phyloP scores from a whole-genome alignment of 2,113 vertebrate species.

The Hippocampus mohnikei region DNA sequence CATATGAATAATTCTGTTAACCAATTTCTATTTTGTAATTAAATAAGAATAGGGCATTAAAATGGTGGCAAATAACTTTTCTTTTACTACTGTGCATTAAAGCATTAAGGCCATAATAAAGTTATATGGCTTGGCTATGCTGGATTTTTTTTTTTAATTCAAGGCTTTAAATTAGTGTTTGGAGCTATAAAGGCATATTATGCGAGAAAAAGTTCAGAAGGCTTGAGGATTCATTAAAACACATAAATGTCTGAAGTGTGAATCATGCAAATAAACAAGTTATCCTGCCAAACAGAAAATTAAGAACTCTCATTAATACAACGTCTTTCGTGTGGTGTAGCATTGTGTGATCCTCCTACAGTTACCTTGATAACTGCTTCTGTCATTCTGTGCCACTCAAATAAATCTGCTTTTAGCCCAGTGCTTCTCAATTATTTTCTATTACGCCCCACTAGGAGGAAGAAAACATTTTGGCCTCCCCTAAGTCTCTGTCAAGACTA shows the following conservation, averaged over 20 bases:
- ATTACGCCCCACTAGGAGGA: too few relatives aligned
- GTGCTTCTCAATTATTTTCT: too few relatives aligned
- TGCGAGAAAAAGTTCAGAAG: slow-evolving; percentile 25
- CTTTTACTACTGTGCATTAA: slow-evolving; percentile 42
- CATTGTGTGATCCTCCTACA: slow-evolving; percentile 5
- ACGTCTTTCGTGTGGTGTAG: slow-evolving; percentile 19
- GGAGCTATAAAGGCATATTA: slow-evolving; percentile 35
- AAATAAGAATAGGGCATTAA: slow-evolving; percentile 40
- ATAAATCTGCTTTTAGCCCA: slow-evolving; percentile 15
- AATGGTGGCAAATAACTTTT: slow-evolving; percentile 40
- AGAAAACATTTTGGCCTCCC: too few relatives aligned
- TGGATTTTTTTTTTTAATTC: slow-evolving; percentile 41
- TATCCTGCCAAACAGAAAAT: slow-evolving; percentile 37
- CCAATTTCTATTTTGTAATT: slow-evolving; percentile 39
- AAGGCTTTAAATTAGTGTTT: slow-evolving; percentile 45
- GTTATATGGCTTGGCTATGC: slow-evolving; percentile 36
- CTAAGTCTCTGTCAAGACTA: too few relatives aligned
- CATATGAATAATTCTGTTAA: slow-evolving; percentile 8
- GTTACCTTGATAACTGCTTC: slow-evolving; percentile 2
- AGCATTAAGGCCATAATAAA: slow-evolving; percentile 47
- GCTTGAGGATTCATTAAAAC: slow-evolving; percentile 6
- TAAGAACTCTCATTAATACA: slow-evolving; percentile 35
- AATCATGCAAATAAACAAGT: slow-evolving; percentile 42
- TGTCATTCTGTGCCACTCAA: slow-evolving; percentile 18
- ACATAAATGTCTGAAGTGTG: slow-evolving; percentile 15